A percentile compares a stretch with the other conserved stretches of the same genome.
These are phyloP conservation scores for Apteryx owenii DNA, from an alignment of 2,113 vertebrate species.

Conservation along the genomic window DNA sequence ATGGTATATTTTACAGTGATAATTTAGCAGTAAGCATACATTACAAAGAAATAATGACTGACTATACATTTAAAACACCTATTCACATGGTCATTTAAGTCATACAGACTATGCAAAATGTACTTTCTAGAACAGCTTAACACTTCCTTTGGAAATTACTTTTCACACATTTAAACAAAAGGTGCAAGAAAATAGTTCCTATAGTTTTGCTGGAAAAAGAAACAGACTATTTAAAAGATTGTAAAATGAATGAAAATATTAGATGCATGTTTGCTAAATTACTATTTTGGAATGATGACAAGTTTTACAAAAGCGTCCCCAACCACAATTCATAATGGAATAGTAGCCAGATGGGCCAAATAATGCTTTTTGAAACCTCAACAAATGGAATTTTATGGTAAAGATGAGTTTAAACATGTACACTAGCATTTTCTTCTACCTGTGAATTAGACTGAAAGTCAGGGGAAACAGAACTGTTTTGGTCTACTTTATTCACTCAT, in stretches of 20 bases:
- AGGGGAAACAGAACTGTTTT: not conserved
- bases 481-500: not conserved
- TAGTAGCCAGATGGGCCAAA: not conserved
- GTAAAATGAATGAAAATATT: not conserved
- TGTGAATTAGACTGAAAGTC: not conserved
- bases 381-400: not conserved
- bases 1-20: not conserved
- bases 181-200: not conserved
- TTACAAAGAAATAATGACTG: not conserved
- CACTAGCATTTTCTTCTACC: not conserved
- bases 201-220: not conserved
- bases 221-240: not conserved
- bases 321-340: not conserved
- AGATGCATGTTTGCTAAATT: not conserved
- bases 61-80: not conserved
- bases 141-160: conserved; percentile 4
- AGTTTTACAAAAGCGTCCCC: not conserved
- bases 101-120: not conserved
- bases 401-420: not conserved
- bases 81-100: not conserved
- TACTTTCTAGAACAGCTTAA: not conserved
- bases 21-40: not conserved
- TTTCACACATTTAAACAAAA: not conserved
- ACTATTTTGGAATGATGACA: not conserved
- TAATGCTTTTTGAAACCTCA: not conserved